Conservation (phyloP, 2,888 invertebrate species). For the Ganaspis brasiliensis region DNA sequence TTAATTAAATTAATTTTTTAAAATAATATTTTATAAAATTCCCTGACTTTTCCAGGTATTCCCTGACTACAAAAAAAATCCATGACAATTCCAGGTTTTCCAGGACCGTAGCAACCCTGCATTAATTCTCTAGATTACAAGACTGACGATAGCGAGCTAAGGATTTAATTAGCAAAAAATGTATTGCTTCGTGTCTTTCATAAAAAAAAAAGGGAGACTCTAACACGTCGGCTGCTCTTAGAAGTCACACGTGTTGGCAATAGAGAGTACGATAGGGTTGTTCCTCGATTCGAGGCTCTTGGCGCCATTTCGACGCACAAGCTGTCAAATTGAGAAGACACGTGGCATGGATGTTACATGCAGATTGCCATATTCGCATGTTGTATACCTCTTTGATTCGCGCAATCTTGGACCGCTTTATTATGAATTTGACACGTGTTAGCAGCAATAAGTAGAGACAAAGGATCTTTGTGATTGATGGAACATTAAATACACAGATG, state of each 20-base stretch:
- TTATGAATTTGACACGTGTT: conserved; percentile 64
- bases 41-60: no score
- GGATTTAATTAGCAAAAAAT: conserved; percentile 20
- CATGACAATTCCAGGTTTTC: no score
- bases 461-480: conserved; percentile 67
- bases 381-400: conserved; percentile 15
- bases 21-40: no score
- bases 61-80: no score
- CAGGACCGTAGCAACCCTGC: no score
- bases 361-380: conserved; percentile 54
- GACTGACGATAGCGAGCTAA: conserved; percentile 17
- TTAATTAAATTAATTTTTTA: no score
- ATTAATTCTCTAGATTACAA: conserved; percentile 26
- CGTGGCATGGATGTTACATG: conserved; percentile 69
- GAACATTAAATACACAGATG: conserved; percentile 64
- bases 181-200: not conserved
- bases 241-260: conserved; percentile 39
- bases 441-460: conserved; percentile 61
- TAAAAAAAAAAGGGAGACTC: conserved; percentile 1
- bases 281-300: conserved; percentile 30
- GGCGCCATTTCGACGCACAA: conserved; percentile 40
- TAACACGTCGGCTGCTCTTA: conserved; percentile 19
- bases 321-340: conserved; percentile 74
- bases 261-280: conserved; percentile 26
- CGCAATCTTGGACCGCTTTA: conserved; percentile 52